Evolutionary conservation across 2,888 invertebrate species (phyloP).

Genomic region (Eupithecia subfuscata): DNA sequence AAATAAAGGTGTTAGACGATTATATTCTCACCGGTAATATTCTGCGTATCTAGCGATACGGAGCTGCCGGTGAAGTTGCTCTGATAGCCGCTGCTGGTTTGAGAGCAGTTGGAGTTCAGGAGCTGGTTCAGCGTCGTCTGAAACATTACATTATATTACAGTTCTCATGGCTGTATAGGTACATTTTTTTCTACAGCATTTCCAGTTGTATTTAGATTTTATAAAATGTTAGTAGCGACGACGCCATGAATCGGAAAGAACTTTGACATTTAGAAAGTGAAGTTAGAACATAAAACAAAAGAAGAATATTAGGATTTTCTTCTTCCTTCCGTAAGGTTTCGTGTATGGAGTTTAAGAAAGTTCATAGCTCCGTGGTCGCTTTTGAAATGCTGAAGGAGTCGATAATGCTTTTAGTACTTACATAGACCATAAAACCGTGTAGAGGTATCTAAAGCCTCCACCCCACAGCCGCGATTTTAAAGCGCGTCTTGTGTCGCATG

Average conservation of each 20-base stretch:
- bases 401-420: too few relatives aligned
- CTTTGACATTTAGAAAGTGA: neutral
- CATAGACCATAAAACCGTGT: too few relatives aligned
- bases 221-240: neutral
- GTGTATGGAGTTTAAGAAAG: neutral
- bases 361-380: neutral
- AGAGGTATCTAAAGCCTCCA: too few relatives aligned
- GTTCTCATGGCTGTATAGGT: neutral
- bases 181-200: neutral
- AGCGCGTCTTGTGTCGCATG: too few relatives aligned
- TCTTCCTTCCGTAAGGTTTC: neutral
- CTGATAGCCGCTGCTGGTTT: slow-evolving; percentile 80
- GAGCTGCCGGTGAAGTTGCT: slow-evolving; percentile 83
- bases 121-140: slow-evolving; percentile 71
- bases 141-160: neutral
- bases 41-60: slow-evolving; percentile 79
- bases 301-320: neutral
- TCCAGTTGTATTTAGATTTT: neutral
- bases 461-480: too few relatives aligned
- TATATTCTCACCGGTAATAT: slow-evolving; percentile 70
- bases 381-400: too few relatives aligned
- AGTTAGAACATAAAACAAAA: neutral
- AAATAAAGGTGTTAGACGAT: too few relatives aligned
- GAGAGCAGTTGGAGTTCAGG: slow-evolving; percentile 72
- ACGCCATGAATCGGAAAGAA: neutral